phyloP scores from a whole-genome alignment of 2,113 vertebrate species.

The Conger conger region DNA sequence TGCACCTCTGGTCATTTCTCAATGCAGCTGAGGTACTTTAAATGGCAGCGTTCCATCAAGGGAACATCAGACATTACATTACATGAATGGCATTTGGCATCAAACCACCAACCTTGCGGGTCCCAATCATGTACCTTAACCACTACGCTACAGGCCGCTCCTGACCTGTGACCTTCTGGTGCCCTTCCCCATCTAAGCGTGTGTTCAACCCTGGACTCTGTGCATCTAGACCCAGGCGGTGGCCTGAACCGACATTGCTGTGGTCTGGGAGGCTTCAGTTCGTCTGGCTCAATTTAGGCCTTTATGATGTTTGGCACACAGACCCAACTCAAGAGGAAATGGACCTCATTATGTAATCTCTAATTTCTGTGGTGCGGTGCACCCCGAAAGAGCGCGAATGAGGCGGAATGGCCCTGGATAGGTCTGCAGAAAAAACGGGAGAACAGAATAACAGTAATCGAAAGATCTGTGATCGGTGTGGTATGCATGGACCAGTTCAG shows the following conservation, averaged over 20 bases:
- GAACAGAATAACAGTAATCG: not conserved
- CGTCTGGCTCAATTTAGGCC: not conserved
- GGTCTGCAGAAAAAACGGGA: not conserved
- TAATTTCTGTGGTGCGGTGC: not conserved
- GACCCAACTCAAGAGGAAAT: not conserved
- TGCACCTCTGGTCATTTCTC: not conserved
- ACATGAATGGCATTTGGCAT: too few relatives aligned
- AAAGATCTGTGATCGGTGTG: not conserved
- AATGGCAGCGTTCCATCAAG: not conserved
- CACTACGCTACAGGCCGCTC: too few relatives aligned
- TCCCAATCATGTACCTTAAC: too few relatives aligned
- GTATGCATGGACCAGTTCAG: not conserved
- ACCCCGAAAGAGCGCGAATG: not conserved
- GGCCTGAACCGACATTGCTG: not conserved
- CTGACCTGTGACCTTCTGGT: not conserved
- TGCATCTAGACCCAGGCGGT: not conserved
- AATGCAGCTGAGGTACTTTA: not conserved
- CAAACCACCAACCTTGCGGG: too few relatives aligned
- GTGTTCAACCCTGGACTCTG: not conserved
- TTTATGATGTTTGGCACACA: not conserved
- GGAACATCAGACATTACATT: too few relatives aligned
- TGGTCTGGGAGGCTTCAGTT: not conserved
- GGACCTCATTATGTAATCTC: not conserved
- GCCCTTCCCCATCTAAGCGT: not conserved
- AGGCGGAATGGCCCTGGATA: not conserved